A percentile compares a stretch with the other conserved stretches of the same genome.
phyloP scores from a whole-genome alignment of 1,140 invertebrate genomes.

The Magallana gigas region DNA sequence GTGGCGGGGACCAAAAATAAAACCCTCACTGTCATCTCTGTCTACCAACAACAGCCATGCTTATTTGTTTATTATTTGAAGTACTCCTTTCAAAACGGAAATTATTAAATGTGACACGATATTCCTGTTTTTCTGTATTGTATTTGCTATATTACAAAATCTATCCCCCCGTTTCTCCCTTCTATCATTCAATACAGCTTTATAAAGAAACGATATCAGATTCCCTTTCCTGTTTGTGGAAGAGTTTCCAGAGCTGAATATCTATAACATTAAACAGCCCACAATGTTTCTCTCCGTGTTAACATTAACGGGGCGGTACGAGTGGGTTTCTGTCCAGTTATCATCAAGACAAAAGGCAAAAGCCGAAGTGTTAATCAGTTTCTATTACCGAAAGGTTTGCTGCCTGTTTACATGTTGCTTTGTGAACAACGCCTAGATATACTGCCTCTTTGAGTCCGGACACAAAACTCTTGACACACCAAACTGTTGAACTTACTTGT shows the following conservation, averaged over 20 bases:
- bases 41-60: neutral
- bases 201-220: too few species aligned
- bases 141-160: too few species aligned
- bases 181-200: too few species aligned
- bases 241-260: too few species aligned
- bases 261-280: neutral
- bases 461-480: too few species aligned
- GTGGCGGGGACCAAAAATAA: neutral
- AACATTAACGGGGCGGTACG: neutral
- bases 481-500: too few species aligned
- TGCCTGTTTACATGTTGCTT: neutral
- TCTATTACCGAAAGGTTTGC: neutral
- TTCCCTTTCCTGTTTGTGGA: too few species aligned
- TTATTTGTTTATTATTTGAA: slow-evolving; percentile 35
- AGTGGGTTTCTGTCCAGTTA: neutral
- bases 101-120: slow-evolving; percentile 34
- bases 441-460: neutral
- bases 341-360: neutral
- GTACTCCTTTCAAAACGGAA: neutral
- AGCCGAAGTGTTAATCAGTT: neutral
- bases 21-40: neutral
- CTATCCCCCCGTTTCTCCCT: too few species aligned
- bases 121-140: slow-evolving; percentile 1
- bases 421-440: slow-evolving; percentile 26
- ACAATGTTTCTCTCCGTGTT: neutral